Base-by-base conservation (phyloP, 2,888 invertebrate species). In the Lithophane ornitopus region DNA sequence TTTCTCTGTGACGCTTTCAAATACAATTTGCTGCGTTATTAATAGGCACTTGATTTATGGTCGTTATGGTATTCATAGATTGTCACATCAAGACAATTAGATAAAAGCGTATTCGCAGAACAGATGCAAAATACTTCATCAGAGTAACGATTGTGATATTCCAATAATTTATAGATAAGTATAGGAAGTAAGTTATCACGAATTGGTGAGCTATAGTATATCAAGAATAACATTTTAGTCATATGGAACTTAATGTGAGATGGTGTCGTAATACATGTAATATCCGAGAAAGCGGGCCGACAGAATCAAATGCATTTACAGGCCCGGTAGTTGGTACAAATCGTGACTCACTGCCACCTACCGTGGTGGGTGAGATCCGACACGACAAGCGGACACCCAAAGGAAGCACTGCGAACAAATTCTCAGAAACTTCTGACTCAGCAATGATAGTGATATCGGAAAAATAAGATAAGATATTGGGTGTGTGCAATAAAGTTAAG, bases 1-100 rank as follows among this genome's bases (percentile, higher is more conserved):
- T 93, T 85, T 92, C 90, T 89, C 92, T 92, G 93, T 92, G 91
- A 92, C 93, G 94, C 95, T 95, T 96, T 96, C 95, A 90, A 94
- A 94, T 90, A 85, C 88, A 87, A 92, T 91, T 92, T 90, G 88
- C 88, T 85, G 88, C 89, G 87, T 91, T 88, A 87, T 85, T 87
- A 85, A 88, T 82, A 76, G 81, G 83, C 77, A 44, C 81, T 76
- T 85, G 79, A 86, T 84, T 87, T 87, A 89, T 86, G 67, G 46
- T 54, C 71, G 52, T 39, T 34, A 56, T 63, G 34, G 22, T 19
- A 63, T 49, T 80, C 54, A 63, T 70, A 61, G 16, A 56, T 62
- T 62, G 65, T 58, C 70, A 68, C 41, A 49, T 26, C 34, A 58
- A 83, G 49, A 54, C 12, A 49, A 46, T 58, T 59, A 69, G 16